Base-by-base conservation (phyloP, 2,797 vertebrate genomes). In the Acanthiza pusilla region DNA sequence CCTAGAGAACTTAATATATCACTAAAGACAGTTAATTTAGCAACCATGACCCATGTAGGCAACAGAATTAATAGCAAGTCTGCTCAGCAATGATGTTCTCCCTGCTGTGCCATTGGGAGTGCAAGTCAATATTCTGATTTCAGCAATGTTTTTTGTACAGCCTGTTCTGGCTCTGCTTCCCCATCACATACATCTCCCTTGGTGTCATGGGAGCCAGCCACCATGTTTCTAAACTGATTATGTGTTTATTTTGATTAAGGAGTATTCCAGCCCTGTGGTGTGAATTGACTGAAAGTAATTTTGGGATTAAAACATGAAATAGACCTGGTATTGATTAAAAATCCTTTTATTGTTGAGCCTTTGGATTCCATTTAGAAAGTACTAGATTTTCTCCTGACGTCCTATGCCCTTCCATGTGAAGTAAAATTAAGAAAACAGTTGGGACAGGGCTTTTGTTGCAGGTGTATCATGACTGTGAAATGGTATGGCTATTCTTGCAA, bases 21-120 rank as follows among this genome's bases (percentile, higher is more conserved):
- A 98, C 92, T 96, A 95, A 97, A 96, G 97, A 97, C 97, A 97
- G 96, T 97, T 97, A 97, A 97, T 97, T 97, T 97, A 96, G 92
- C 94, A 97, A 72, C 85, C 78, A 77, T 96, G 95, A 94, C 96
- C 97, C 93, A 88, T 93, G 93, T 54, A 96, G 89, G 89, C 93
- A 94, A 91, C 90, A 94, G 82, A 96, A 97, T 97, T 96, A 97
- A 97, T 96, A 97, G 81, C 89, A 92, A 94, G 88, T 84, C 74
- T 93, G 73, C 55, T 93, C 74, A 75, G 54, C 76, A 91, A 53
- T 73, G 86, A 67, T 95, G 66, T 67, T 94, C 72, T 80, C 26
- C 47, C 85, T 73, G 48, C 70, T 87, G 80, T 50, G 81, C 45
- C 58, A 14, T 13, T 66, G 62, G 63, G 73, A 90, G 9, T 51